These are phyloP conservation scores for Geotrupes spiniger DNA, from an alignment of 2,888 invertebrate genomes.

Conservation along the genomic window DNA sequence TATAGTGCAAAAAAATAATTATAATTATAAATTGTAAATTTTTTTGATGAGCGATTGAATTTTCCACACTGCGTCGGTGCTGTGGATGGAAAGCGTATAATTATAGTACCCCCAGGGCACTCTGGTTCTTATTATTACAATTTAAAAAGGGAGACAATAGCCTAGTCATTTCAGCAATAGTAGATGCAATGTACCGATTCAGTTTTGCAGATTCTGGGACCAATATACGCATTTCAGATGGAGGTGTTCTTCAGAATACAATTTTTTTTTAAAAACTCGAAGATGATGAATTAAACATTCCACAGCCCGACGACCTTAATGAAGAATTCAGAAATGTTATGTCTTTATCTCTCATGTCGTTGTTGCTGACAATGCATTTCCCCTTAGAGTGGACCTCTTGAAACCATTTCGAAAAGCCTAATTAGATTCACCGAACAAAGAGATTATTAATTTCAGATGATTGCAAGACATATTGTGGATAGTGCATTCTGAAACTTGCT, in stretches of 20 bases:
- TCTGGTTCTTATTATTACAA: too few species aligned
- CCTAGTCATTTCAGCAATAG: constrained; percentile 23
- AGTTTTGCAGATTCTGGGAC: constrained; percentile 24
- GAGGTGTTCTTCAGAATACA: constrained; percentile 23
- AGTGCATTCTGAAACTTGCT: neutral
- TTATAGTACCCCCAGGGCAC: too few species aligned
- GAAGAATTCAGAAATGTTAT: constrained; percentile 10
- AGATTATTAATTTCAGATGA: neutral
- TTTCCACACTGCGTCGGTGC: too few species aligned
- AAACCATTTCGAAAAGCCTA: constrained; percentile 28
- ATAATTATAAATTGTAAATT: too few species aligned
- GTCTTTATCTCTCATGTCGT: constrained; percentile 21
- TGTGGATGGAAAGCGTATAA: too few species aligned
- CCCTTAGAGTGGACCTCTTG: constrained; percentile 20
- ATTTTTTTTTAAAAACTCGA: constrained; percentile 19
- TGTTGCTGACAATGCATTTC: constrained; percentile 20
- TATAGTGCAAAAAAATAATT: too few species aligned
- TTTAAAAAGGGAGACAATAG: constrained; percentile 13
- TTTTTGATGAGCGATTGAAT: too few species aligned
- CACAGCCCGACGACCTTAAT: constrained; percentile 3
- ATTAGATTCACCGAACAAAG: constrained; percentile 16
- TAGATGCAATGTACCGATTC: too few species aligned
- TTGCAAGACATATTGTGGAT: too few species aligned
- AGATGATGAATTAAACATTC: constrained; percentile 16
- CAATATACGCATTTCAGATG: constrained; percentile 23